These are phyloP conservation scores for Noctua fimbriata DNA, from an alignment of 2,888 invertebrate genomes.

Conservation along the genomic window DNA sequence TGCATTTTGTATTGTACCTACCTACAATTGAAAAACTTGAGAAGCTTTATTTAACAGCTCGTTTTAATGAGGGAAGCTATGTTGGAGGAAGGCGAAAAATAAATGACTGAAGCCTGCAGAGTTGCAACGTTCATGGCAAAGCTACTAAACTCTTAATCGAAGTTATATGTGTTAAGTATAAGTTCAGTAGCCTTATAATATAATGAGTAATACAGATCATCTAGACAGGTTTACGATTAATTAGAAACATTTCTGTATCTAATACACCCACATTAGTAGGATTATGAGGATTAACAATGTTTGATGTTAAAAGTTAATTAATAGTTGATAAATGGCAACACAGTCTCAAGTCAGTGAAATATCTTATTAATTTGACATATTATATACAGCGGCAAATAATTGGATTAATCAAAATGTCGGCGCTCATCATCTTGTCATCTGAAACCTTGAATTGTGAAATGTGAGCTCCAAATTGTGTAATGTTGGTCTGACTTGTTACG, in stretches of 20 bases:
- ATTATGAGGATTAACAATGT: slow-evolving; percentile 54
- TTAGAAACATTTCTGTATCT: slow-evolving; percentile 27
- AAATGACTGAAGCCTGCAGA: slow-evolving; percentile 10
- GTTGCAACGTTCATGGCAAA: background rate
- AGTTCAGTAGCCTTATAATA: slow-evolving; percentile 5
- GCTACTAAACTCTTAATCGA: background rate
- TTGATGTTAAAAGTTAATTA: slow-evolving; percentile 66
- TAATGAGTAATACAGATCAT: slow-evolving; percentile 11
- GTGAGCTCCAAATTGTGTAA: slow-evolving; percentile 57
- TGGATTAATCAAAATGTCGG: slow-evolving; percentile 74
- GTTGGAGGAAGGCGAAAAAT: slow-evolving; percentile 19
- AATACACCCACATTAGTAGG: slow-evolving; percentile 16
- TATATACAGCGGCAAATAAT: slow-evolving; percentile 70
- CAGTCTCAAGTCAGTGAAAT: slow-evolving; percentile 61
- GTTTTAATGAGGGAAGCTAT: slow-evolving; percentile 46
- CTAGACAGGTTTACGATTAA: slow-evolving; percentile 29
- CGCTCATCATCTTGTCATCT: slow-evolving; percentile 69
- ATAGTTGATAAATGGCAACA: slow-evolving; percentile 64
- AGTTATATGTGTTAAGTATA: background rate
- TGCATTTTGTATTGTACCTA: slow-evolving; percentile 43
- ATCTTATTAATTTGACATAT: slow-evolving; percentile 70
- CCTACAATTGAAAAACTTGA: slow-evolving; percentile 40
- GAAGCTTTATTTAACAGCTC: slow-evolving; percentile 34
- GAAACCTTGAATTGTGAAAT: slow-evolving; percentile 56
- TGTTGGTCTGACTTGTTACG: slow-evolving; percentile 53